Conservation (phyloP, 2,888 invertebrate genomes). For the Drosophila aldrichi region DNA sequence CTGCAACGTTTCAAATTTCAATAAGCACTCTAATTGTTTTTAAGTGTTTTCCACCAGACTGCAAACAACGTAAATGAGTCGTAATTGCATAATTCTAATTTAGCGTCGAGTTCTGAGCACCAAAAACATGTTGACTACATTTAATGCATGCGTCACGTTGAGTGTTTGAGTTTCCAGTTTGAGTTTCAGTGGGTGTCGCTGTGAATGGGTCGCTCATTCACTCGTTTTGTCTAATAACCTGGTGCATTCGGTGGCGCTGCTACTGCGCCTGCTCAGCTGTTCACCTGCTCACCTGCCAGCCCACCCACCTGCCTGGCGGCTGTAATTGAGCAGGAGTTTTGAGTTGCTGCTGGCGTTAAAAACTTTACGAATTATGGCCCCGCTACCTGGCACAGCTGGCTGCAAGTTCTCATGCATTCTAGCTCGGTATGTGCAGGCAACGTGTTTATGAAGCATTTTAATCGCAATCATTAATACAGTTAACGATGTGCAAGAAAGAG, state of each 20-base stretch:
- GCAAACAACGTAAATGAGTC: conserved; percentile 65
- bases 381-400: conserved; percentile 39
- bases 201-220: conserved; percentile 37
- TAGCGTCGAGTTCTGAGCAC: conserved; percentile 71
- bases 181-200: conserved; percentile 11
- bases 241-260: conserved; percentile 18
- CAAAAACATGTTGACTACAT: conserved; percentile 71
- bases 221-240: conserved; percentile 55
- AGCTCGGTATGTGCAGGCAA: neutral
- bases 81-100: conserved; percentile 81
- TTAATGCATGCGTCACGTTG: conserved; percentile 46
- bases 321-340: conserved; percentile 44
- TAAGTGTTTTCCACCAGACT: conserved; percentile 68
- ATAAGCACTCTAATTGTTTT: conserved; percentile 78
- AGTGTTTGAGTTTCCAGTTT: conserved; percentile 19
- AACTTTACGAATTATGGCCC: conserved; percentile 42
- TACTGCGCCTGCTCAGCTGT: conserved; percentile 3
- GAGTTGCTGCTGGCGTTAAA: conserved; percentile 17
- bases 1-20: conserved; percentile 63
- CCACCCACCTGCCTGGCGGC: conserved; percentile 23
- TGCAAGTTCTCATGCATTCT: conserved; percentile 6
- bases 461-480: neutral
- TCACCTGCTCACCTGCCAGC: conserved; percentile 5
- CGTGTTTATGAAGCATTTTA: neutral
- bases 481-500: neutral